Evolutionary conservation across 1,140 invertebrate species (phyloP), one percentile per base, ranked within the genome.

Genomic region (Drosophila sulfurigaster): DNA sequence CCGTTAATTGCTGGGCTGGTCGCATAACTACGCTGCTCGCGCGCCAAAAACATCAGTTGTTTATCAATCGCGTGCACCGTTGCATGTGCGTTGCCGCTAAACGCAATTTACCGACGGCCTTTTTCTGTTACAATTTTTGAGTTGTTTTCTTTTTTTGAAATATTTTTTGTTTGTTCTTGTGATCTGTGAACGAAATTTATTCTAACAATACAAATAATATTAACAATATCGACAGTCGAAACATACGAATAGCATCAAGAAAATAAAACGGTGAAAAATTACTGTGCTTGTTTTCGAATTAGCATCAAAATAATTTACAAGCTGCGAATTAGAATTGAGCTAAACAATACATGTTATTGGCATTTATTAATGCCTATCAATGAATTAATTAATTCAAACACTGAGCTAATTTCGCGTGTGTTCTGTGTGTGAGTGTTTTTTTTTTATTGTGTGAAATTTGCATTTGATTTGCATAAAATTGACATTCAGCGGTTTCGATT

Each of bases 31-130:
- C 15, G 15, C 25, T 16, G 25, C 52, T 75, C 58, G 72, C 72
- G 72, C 72, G 72, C 68, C 68, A 64, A 75, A 25, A 71, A 65
- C 59, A 51, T 75, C 52, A 75, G 73, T 75, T 75, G 73, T 71
- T 71, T 75, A 75, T 71, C 68, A 75, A 65, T 69, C 73, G 73
- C 73, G 68, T 35, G 28, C 35, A 51, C 52, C 45, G 60, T 20
- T 75, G 68, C 59, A 75, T 75, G 73, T 75, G 60, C 48, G 68
- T 65, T 28, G 13, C 32, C 62, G 54, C 28, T 62, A 46, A 62
- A 57, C 74, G 68, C 74, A 72, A 35, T 45, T 43, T 28, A 25
- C 32, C 72, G 69, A 56, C 68, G 60, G 38, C 11, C 16, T 75
- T 75, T 57, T 76, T 76, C 38, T 43, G 38, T 76, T 66, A 62